phyloP scores from a whole-genome alignment of 2,888 invertebrate genomes.

The Mythimna pallens region DNA sequence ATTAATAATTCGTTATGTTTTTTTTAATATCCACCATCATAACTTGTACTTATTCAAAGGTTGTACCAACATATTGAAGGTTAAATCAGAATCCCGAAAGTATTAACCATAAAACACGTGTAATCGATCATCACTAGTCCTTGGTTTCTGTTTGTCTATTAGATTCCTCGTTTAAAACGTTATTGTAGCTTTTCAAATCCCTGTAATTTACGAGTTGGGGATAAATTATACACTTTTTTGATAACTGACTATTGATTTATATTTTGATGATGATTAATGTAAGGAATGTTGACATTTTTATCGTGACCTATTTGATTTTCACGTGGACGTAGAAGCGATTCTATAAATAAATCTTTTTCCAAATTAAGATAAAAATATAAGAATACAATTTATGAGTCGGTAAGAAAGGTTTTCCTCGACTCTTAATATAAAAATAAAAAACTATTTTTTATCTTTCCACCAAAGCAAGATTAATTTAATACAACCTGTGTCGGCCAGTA shows the following conservation, averaged over 20 bases:
- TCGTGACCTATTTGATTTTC: not conserved
- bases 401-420: not conserved
- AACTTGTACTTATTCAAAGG: not conserved
- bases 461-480: constrained; percentile 3
- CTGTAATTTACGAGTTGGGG: not conserved
- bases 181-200: not conserved
- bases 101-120: not conserved
- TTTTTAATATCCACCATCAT: not conserved
- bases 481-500: too few relatives aligned
- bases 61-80: not conserved
- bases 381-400: not conserved
- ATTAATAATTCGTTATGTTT: not conserved
- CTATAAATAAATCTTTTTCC: not conserved
- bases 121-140: not conserved
- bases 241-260: not conserved
- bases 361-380: not conserved
- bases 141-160: not conserved
- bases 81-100: not conserved
- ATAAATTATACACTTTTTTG: not conserved
- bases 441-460: not conserved
- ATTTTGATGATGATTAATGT: too few relatives aligned
- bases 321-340: not conserved
- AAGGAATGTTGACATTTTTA: not conserved
- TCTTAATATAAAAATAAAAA: not conserved
- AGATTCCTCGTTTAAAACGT: not conserved